Base-by-base conservation (phyloP, 2,888 invertebrate genomes). In the Fabriciana adippe region DNA sequence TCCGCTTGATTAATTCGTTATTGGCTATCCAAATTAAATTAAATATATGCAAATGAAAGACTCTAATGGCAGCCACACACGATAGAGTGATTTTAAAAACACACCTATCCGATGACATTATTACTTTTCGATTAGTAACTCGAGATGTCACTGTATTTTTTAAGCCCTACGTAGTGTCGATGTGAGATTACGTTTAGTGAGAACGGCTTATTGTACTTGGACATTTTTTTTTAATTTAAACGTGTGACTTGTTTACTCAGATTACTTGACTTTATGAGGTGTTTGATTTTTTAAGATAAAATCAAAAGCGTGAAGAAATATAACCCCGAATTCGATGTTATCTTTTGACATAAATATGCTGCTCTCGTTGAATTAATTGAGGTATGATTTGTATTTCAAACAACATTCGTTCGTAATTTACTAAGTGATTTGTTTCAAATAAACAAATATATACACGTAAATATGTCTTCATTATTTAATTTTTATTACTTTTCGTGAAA, bases 41-140 rank as follows among this genome's bases (percentile, higher is more conserved):
- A 81, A 80, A 80, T 84, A 80, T 87, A 90, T 90, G 87, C 88
- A 90, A 90, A 90, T 89, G 73, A 72, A 72, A 75, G 72, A 74
- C 72, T 82, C 86, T 86, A 85, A 88, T 86, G 73, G 82, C 78
- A 80, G 76, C 86, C 86, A 87, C 88, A 89, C 89, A 89, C 86
- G 87, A 86, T 79, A 87, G 76, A 80, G 81, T 79, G 79, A 77
- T 81, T 83, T 78, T 82, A 81, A 78, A 79, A 87, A 84, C 86
- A 89, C 78, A 77, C 76, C 61, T 82, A 87, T 81, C 74, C 78
- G 62, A 65, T 59, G 56, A 57, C 57, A 78, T 70, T 67, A 70
- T 70, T 67, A 67, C 64, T 64, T 26, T 88, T 87, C 64, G 64
- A 69, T 69, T 67, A 87, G 88, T 86, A 85, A 88, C 84, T 81